Conservation (phyloP, 2,113 vertebrate genomes). For the Indri indri region DNA sequence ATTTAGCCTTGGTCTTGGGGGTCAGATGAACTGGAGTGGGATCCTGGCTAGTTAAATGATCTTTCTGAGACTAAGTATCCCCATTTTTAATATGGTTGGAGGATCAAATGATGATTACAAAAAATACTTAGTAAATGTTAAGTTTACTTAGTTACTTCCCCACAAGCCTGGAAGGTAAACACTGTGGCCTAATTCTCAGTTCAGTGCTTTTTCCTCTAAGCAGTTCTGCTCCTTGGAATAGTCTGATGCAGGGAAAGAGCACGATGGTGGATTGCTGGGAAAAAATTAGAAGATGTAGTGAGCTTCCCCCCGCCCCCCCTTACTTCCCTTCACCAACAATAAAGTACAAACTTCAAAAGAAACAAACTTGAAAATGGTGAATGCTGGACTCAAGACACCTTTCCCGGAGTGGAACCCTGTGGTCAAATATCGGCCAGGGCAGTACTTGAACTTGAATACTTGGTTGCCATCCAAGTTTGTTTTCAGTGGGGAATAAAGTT, state of each 20-base stretch:
- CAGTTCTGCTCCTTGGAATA: constrained; percentile 5
- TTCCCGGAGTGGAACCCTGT: constrained; percentile 32
- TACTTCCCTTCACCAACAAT: constrained; percentile 67
- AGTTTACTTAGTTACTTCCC: background rate
- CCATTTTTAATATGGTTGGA: background rate
- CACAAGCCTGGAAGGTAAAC: too few relatives aligned
- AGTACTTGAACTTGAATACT: constrained; percentile 65
- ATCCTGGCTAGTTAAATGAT: background rate
- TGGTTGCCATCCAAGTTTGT: constrained; percentile 72
- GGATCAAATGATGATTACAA: background rate
- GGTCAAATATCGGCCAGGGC: constrained; percentile 49
- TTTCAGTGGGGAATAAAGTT: constrained; percentile 74
- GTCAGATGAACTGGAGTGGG: background rate
- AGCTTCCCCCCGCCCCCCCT: background rate
- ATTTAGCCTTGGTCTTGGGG: background rate
- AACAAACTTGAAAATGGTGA: constrained; percentile 61
- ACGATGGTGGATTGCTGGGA: background rate
- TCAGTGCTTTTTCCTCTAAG: background rate
- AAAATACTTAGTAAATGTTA: background rate
- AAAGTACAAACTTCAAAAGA: constrained; percentile 65
- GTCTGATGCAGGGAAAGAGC: background rate
- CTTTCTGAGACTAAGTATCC: background rate
- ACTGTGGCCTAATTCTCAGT: background rate
- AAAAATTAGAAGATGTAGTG: constrained; percentile 5
- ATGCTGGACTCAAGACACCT: background rate